phyloP scores from a whole-genome alignment of 2,888 invertebrate genomes.

The Dascillus cervinus region DNA sequence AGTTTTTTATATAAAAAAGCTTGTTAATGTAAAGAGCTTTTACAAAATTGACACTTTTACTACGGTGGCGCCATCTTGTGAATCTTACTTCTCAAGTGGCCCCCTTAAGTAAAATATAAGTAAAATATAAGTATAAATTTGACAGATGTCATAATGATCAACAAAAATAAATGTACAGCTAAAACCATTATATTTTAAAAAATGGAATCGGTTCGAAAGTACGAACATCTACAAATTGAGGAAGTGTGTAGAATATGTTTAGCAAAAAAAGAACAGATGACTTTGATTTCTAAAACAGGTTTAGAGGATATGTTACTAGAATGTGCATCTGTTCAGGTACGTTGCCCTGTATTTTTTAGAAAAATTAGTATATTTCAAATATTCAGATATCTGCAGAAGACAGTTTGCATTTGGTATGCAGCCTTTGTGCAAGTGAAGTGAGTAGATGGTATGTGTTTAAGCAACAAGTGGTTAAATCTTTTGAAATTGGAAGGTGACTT shows the following conservation, averaged over 20 bases:
- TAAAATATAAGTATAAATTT: too few relatives aligned
- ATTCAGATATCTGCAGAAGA: constrained; percentile 11
- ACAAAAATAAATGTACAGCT: too few relatives aligned
- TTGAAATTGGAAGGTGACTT: constrained; percentile 22
- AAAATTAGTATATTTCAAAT: background rate
- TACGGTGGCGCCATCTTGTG: too few relatives aligned
- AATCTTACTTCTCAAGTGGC: too few relatives aligned
- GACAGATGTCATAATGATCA: too few relatives aligned
- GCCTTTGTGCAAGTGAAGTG: constrained; percentile 21
- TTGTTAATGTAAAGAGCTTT: too few relatives aligned
- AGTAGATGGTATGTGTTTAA: constrained; percentile 24
- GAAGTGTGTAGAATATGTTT: constrained; percentile 23
- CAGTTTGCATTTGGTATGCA: constrained; percentile 19
- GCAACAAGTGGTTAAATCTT: constrained; percentile 20
- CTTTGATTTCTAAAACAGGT: constrained; percentile 21
- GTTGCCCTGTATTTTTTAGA: background rate
- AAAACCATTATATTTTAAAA: too few relatives aligned
- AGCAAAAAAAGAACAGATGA: constrained; percentile 22
- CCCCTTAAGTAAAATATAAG: too few relatives aligned
- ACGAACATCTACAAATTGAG: constrained; percentile 22
- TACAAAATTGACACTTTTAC: too few relatives aligned
- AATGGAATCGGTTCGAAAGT: constrained; percentile 20
- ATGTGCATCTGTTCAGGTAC: constrained; percentile 25
- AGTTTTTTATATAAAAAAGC: too few relatives aligned
- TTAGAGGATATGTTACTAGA: constrained; percentile 23